Conservation (phyloP, 2,888 invertebrate genomes). For the Ophion obscuratus region DNA sequence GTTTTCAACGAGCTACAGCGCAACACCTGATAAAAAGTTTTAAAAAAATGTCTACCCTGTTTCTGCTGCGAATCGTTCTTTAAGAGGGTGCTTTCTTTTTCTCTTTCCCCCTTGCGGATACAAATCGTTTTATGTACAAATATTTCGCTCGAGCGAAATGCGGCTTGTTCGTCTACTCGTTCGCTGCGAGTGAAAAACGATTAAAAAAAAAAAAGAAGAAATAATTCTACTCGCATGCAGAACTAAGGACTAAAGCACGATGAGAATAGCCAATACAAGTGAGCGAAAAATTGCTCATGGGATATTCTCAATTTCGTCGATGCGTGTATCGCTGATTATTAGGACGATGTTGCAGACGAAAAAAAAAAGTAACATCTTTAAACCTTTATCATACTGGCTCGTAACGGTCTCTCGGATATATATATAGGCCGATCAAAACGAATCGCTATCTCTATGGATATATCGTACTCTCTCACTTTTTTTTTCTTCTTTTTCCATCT, state of each 20-base stretch:
- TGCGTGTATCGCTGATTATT: slow-evolving; percentile 42
- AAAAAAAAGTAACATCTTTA: slow-evolving; percentile 42
- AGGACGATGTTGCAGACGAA: slow-evolving; percentile 52
- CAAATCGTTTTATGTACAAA: slow-evolving; percentile 29
- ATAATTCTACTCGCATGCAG: slow-evolving; percentile 57
- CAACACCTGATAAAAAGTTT: slow-evolving; percentile 37
- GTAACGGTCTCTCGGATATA: slow-evolving; percentile 38
- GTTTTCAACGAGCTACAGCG: slow-evolving; percentile 15
- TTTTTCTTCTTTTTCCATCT: slow-evolving; percentile 38
- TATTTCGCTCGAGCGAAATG: slow-evolving; percentile 43
- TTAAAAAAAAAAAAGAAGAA: neutral
- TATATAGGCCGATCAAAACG: slow-evolving; percentile 57
- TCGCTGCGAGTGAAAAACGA: slow-evolving; percentile 21
- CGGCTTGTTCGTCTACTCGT: slow-evolving; percentile 11
- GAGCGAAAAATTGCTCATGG: slow-evolving; percentile 43
- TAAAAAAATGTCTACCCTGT: slow-evolving; percentile 57
- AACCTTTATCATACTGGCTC: slow-evolving; percentile 65
- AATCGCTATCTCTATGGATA: slow-evolving; percentile 61
- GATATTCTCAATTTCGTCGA: slow-evolving; percentile 46
- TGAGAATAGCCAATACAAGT: slow-evolving; percentile 35
- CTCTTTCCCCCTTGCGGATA: slow-evolving; percentile 2
- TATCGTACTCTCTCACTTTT: slow-evolving; percentile 34
- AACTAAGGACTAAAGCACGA: slow-evolving; percentile 58
- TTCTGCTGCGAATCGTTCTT: slow-evolving; percentile 50
- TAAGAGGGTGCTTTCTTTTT: neutral